A percentile compares a stretch with the other conserved stretches of the same genome.
phyloP scores from a whole-genome alignment of 1,140 invertebrate genomes.

The Orius laevigatus region DNA sequence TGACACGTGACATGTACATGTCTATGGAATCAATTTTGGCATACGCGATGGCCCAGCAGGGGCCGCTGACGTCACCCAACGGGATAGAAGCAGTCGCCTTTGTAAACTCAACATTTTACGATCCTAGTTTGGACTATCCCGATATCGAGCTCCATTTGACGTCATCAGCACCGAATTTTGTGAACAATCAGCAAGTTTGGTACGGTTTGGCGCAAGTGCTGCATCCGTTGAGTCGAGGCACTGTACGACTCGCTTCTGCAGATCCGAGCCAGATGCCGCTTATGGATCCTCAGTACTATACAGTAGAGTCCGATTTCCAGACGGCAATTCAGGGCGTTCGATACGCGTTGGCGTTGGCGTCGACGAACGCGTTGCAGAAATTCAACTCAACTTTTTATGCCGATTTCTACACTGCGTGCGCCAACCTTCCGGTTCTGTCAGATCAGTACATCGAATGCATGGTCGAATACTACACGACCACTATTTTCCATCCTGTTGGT shows the following conservation, averaged over 20 bases:
- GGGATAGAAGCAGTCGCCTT: constrained; percentile 4
- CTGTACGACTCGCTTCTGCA: neutral
- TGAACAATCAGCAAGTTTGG: neutral
- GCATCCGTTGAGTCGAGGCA: constrained; percentile 10
- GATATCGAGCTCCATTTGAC: constrained; percentile 8
- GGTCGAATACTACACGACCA: constrained; percentile 1
- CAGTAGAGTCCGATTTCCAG: neutral
- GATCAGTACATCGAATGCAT: constrained; percentile 2
- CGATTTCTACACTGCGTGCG: neutral
- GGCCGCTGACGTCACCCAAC: neutral
- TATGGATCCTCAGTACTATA: constrained; percentile 9
- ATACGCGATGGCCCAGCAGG: too few relatives aligned
- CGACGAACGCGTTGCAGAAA: constrained; percentile 1
- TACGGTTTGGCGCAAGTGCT: constrained; percentile 3
- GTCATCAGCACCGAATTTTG: neutral
- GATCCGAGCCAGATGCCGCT: constrained; percentile 5
- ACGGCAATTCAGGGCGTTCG: neutral
- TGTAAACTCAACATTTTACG: neutral
- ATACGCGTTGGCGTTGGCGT: neutral
- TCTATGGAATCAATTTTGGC: too few relatives aligned
- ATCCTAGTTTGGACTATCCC: neutral
- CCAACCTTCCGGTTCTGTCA: neutral
- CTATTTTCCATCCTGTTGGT: constrained; percentile 7
- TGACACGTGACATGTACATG: too few relatives aligned
- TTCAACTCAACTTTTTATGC: neutral